Evolutionary conservation across 2,888 invertebrate genomes (phyloP).

Genomic region (Meta bourneti): DNA sequence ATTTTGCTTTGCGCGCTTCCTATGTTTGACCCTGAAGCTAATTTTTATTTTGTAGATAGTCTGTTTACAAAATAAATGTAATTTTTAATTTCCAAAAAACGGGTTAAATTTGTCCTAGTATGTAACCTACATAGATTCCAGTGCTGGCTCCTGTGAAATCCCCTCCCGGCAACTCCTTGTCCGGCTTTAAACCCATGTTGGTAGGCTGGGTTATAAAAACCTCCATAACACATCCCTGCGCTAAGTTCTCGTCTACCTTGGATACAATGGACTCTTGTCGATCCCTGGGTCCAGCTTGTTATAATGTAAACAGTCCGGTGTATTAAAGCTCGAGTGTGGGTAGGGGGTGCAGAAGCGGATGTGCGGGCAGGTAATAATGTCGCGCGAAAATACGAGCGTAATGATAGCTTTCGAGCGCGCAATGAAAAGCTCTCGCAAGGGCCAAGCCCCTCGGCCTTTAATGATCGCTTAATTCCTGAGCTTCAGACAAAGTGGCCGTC

Average conservation of each 20-base stretch:
- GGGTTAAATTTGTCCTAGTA: too few species aligned
- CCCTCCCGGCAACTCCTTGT: too few species aligned
- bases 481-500: background rate
- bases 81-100: too few species aligned
- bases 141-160: too few species aligned
- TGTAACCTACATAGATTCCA: too few species aligned
- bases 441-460: background rate
- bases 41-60: too few species aligned
- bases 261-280: background rate
- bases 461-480: background rate
- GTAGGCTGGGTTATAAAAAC: background rate
- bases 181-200: background rate
- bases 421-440: background rate
- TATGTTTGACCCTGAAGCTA: too few species aligned
- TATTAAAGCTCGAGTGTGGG: background rate
- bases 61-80: too few species aligned
- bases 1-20: too few species aligned
- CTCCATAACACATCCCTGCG: background rate
- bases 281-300: background rate
- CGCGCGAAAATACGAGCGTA: background rate
- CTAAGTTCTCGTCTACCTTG: background rate
- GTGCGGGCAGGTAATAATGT: too few species aligned
- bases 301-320: background rate
- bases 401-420: background rate
- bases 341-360: too few species aligned